Percentiles rank a stretch among this genome's conserved stretches.
Evolutionary conservation across 2,797 vertebrate genomes (phyloP).

Genomic region (Adelosebastes latens): DNA sequence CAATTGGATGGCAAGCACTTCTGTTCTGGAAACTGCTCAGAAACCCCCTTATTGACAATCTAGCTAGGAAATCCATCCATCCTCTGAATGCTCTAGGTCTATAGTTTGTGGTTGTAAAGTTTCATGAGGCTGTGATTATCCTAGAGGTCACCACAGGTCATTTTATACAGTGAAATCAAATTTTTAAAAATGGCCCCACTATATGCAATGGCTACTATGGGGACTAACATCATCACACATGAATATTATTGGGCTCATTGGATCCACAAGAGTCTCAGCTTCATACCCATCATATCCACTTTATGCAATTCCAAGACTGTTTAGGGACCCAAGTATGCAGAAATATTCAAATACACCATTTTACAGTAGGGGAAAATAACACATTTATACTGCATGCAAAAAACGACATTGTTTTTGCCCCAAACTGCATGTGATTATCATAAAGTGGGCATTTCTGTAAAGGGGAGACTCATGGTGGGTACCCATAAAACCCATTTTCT

Average conservation of each 20-base stretch:
- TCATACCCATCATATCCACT: background rate
- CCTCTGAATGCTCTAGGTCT: too few species aligned
- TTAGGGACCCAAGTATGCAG: background rate
- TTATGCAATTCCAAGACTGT: background rate
- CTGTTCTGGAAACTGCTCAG: too few species aligned
- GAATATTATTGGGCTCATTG: background rate
- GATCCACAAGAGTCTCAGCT: background rate
- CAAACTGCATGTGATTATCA: too few species aligned
- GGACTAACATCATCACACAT: background rate
- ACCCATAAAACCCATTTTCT: background rate
- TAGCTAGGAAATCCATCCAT: too few species aligned
- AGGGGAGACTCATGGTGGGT: background rate
- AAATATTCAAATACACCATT: background rate
- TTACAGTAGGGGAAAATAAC: background rate
- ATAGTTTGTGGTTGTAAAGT: fast-evolving
- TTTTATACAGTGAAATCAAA: too few species aligned
- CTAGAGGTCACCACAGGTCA: too few species aligned
- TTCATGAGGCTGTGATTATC: too few species aligned
- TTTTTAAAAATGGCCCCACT: too few species aligned
- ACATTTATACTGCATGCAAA: background rate
- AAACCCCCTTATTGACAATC: too few species aligned
- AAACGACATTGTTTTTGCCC: fast-evolving
- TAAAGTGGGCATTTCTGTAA: background rate
- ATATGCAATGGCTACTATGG: too few species aligned
- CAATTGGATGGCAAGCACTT: too few species aligned